Evolutionary conservation across 37 sponge, comb jelly and placozoan species (phyloP).

Genomic region (Agelas oroides): DNA sequence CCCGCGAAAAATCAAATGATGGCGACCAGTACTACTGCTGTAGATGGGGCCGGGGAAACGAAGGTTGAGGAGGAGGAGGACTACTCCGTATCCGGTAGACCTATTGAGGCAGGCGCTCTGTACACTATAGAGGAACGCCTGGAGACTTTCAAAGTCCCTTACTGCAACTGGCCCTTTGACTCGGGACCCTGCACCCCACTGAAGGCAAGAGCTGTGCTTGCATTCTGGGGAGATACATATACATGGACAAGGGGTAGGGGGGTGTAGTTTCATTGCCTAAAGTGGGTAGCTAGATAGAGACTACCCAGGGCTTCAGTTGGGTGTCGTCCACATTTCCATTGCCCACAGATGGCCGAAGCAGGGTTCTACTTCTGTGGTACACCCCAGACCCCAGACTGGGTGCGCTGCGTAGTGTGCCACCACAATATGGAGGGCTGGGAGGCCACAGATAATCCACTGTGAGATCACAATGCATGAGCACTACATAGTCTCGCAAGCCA

Average conservation of each 20-base stretch:
- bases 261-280: no score
- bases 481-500: background rate
- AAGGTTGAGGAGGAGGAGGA: no score
- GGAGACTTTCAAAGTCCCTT: slow-evolving; percentile 51
- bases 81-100: background rate
- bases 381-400: slow-evolving; percentile 58
- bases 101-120: slow-evolving; percentile 26
- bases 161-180: slow-evolving; percentile 83
- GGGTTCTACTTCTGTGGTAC: slow-evolving; percentile 81
- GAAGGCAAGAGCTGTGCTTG: slow-evolving; percentile 37
- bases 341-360: slow-evolving; percentile 86
- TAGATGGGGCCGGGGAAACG: background rate
- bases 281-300: no score
- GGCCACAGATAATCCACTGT: slow-evolving; percentile 65
- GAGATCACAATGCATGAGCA: background rate
- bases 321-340: no score
- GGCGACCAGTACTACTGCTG: background rate
- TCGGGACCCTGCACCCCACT: slow-evolving; percentile 57
- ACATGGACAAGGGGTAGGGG: no score
- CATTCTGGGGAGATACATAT: no score
- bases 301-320: no score
- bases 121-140: slow-evolving; percentile 73
- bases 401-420: slow-evolving; percentile 80
- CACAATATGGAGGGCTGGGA: slow-evolving; percentile 88
- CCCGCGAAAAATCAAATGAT: no score